Evolutionary conservation across 2,113 vertebrate species (phyloP), one percentile per base, ranked within the genome.

Genomic region (Talpa occidentalis): DNA sequence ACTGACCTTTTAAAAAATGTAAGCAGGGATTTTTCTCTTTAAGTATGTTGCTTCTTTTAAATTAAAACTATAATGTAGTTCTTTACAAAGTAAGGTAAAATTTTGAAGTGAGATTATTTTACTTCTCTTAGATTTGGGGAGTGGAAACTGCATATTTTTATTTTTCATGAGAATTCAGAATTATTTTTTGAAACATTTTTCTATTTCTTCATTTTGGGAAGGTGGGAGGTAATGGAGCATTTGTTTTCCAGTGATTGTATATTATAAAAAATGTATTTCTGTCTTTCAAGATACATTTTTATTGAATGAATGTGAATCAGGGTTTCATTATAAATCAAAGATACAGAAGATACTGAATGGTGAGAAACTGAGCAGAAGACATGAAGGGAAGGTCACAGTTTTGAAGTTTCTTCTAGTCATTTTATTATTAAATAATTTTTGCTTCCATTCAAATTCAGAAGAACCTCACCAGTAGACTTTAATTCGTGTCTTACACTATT

Each of bases 1-100:
- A 96, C 69, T 97, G 96, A 97, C 97, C 95, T 97, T 97, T 97
- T 96, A 96, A 96, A 96, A 79, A 67, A 85, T 66, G 73, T 74
- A 94, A 96, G 76, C 82, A 88, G 78, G 77, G 73, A 93, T 74
- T 94, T 96, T 93, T 60, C 86, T 91, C 54, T 97, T 91, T 95
- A 97, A 95, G 96, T 96, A 92, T 73, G 5, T 85, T 92, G 49
- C 87, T 93, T 93, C 56, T 80, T 93, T 93, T 76, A 94, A 95
- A 96, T 97, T 97, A 96, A 95, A 84, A 88, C 47, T 96, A 30
- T 80, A 77, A 77, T 95, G 15, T 40, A 96, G 72, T 84, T 94
- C 76, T 95, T 95, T 89, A 77, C 32, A 87, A 91, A 95, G 91
- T 93, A 87, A 86, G 17, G 60, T 66, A 72, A 40, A 92, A 47